Base-by-base conservation (phyloP, 1,140 invertebrate species). In the Homarus americanus region DNA sequence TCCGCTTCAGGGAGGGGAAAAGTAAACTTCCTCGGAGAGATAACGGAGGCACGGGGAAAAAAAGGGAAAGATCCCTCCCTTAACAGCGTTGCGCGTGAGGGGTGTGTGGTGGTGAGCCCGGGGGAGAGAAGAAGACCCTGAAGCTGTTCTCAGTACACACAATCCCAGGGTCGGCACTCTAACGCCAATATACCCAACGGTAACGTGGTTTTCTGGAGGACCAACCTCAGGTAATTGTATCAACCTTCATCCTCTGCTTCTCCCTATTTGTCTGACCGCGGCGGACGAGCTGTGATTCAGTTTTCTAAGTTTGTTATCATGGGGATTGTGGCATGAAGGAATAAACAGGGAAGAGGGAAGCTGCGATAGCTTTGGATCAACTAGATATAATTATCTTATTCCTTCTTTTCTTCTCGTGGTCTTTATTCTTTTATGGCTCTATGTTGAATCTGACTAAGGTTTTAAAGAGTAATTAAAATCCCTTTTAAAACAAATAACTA, bases 191-290 rank as follows among this genome's bases (percentile, higher is more conserved):
- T 34, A 38, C 49, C 49, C 49, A 58, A 32, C 63, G 63, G 63
- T 69, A 69, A 69, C 63, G 63, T 69, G 17, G 79, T 44, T 34
- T 82, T 58, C 49, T 58, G 28, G 53, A 82, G 49, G 79, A 15
- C 79, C 79, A 34, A 53, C 79, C 44, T 36, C 28, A 28, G 44
- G 79, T 82, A 63, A 82, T 82, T 82, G 49, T 38, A 82, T 82
- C 53, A 82, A 44, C 79, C 79, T 82, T 82, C 49, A 32, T 63
- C 79, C 79, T 58, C 49, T 82, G 79, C 79, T 82, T 58, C 49
- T 36, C 79, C 63, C 10, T 63, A 58, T 58, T 63, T 58, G 79
- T 82, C 79, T 58, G 79, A 34, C 79, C 79, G 44, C 38, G 49
- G 10, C 28, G 28, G 28, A 82, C 53, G 79, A 82, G 32, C 79